A percentile compares a stretch with the other conserved stretches of the same genome.
Evolutionary conservation across 2,888 invertebrate genomes (phyloP).

Genomic region (Drosophila helvetica): DNA sequence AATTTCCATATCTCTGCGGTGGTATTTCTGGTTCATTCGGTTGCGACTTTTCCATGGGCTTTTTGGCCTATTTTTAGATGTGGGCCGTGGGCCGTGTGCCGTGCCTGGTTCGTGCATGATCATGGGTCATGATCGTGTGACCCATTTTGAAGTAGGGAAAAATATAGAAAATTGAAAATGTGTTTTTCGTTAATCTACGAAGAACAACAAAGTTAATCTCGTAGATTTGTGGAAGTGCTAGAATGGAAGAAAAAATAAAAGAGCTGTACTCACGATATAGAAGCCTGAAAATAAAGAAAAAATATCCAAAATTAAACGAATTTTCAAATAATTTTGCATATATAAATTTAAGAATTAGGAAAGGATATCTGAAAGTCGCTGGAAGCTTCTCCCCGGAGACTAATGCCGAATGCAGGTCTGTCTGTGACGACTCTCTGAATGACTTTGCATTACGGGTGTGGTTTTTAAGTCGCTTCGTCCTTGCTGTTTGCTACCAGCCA

Average conservation of each 20-base stretch:
- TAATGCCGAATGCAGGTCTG: slow-evolving; percentile 46
- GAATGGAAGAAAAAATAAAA: no score
- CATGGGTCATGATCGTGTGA: slow-evolving; percentile 9
- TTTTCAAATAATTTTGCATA: no score
- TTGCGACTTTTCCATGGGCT: slow-evolving; percentile 10
- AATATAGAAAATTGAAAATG: background rate
- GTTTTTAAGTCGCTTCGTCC: no score
- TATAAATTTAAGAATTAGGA: no score
- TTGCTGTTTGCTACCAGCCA: no score
- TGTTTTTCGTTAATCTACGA: no score
- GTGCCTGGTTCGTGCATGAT: slow-evolving; percentile 17
- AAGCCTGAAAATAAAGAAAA: no score
- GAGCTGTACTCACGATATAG: no score
- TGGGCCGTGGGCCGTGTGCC: no score
- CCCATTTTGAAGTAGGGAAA: background rate
- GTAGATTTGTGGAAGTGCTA: background rate
- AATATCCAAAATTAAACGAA: no score
- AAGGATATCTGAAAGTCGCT: background rate
- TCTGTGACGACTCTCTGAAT: background rate
- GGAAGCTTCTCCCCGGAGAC: slow-evolving; percentile 28
- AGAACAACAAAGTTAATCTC: no score
- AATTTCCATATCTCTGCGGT: slow-evolving; percentile 52
- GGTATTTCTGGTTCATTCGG: slow-evolving; percentile 25
- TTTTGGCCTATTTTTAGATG: slow-evolving; percentile 35
- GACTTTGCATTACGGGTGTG: no score